phyloP scores from a whole-genome alignment of 2,888 invertebrate species.

The Zygothrica quintamaculata region DNA sequence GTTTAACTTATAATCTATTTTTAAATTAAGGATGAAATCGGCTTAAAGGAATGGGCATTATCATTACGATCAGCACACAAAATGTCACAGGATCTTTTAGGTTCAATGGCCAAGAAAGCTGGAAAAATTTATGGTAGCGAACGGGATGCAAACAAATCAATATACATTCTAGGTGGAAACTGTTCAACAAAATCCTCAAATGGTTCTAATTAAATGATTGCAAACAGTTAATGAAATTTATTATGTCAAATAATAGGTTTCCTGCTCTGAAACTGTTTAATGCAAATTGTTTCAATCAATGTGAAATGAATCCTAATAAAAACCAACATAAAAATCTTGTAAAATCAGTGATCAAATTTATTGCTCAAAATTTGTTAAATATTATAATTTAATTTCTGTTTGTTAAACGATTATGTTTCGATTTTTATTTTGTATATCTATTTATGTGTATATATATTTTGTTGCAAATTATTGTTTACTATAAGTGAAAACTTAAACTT shows the following conservation, averaged over 20 bases:
- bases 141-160: conserved; percentile 83
- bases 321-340: conserved; percentile 47
- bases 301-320: conserved; percentile 61
- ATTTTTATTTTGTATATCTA: too few species aligned
- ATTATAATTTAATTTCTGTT: too few species aligned
- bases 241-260: conserved; percentile 49
- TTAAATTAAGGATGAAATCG: conserved; percentile 95
- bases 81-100: conserved; percentile 96
- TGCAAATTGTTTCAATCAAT: conserved; percentile 56
- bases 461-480: too few species aligned
- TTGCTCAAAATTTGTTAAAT: not conserved
- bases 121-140: conserved; percentile 98
- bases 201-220: conserved; percentile 73
- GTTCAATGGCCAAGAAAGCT: conserved; percentile 99
- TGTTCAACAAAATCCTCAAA: conserved; percentile 79
- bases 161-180: conserved; percentile 82
- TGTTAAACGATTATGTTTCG: too few species aligned
- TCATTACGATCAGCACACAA: conserved; percentile 98
- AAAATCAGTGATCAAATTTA: too few species aligned
- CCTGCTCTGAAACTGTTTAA: conserved; percentile 60
- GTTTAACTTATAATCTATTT: conserved; percentile 6
- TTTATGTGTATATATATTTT: too few species aligned
- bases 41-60: conserved; percentile 98
- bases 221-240: conserved; percentile 43
- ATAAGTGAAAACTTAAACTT: too few species aligned